Evolutionary conservation across 30 jellyfish, hydroid and myxozoan species (phyloP), one percentile per base, ranked within the genome.

Genomic region (Morbakka virulenta): DNA sequence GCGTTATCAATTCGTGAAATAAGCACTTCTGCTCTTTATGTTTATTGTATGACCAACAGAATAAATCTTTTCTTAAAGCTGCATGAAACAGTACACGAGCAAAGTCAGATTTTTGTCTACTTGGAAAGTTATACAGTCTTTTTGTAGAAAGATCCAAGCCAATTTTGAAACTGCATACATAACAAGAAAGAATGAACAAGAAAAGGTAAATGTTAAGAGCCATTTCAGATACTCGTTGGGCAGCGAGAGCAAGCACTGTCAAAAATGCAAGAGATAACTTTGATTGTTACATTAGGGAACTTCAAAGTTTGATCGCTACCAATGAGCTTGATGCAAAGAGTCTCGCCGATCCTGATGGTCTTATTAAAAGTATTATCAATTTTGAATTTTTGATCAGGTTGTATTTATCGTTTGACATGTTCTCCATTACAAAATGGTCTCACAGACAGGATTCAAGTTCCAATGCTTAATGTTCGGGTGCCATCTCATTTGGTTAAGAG

Each of bases 401-500:
- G 86, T 51, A 17, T 22, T 74, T 74, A 17, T 74, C 76, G n/a
- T 74, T 74, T 35, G 66, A 74, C 27, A 52, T 77, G 53, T 41
- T 77, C 35, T 47, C 50, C 88, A 61, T 77, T 32, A 77, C 88
- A 34, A 77, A 77, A 49, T n/a, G 88, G 80, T 77, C 72, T 32
- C 22, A 77, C 88, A 48, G 86, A 74, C 76, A 74, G 34, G 84
- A 73, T 72, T 72, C 84, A 72, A 47, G 81, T 72, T 35, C 84
- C 84, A 6, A 29, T 72, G 22, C 74, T 72, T 47, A 47, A 72
- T 72, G 30, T 72, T 50, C 73, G 72, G 62, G 33, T 41, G 11
- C 52, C 84, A 23, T 72, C 61, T 72, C 84, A 62, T n/a, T 26
- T 62, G 52, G 52, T 62, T 62, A 6, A 62, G 52, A 24, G 53